A percentile compares a stretch with the other conserved stretches of the same genome.
These are phyloP conservation scores for Chloroceryle inda DNA, from an alignment of 2,797 vertebrate genomes.

Conservation along the genomic window DNA sequence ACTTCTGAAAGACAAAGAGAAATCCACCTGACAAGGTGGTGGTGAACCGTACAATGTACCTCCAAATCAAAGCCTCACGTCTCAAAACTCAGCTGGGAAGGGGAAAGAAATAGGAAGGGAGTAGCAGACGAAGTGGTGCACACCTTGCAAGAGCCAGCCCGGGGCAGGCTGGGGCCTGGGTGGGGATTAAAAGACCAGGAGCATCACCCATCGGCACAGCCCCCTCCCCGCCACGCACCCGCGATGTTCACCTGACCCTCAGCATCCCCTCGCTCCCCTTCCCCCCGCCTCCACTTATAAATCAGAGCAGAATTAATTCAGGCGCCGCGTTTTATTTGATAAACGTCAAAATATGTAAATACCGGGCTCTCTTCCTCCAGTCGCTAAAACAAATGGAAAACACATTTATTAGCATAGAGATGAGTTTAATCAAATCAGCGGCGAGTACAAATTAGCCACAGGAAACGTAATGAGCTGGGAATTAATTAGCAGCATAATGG, in stretches of 20 bases:
- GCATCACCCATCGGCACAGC: not conserved
- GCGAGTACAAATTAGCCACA: slow-evolving; percentile 87
- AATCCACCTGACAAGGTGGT: not conserved
- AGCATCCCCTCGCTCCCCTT: not conserved
- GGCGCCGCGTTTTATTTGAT: slow-evolving; percentile 76
- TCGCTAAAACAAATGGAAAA: slow-evolving; percentile 87
- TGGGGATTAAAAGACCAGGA: not conserved
- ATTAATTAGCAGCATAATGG: slow-evolving; percentile 90
- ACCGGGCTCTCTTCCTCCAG: slow-evolving; percentile 77
- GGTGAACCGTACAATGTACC: rapidly evolving
- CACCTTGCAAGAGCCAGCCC: not conserved
- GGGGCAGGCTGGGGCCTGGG: not conserved
- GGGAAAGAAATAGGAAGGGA: not conserved
- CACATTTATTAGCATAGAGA: slow-evolving; percentile 91
- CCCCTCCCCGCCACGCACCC: not conserved
- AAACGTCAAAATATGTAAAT: slow-evolving; percentile 83
- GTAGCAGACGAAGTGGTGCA: rapidly evolving
- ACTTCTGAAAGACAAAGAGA: slow-evolving; percentile 46
- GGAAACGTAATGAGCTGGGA: slow-evolving; percentile 89
- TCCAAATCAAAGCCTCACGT: not conserved
- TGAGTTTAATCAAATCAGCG: slow-evolving; percentile 91
- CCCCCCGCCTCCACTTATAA: slow-evolving; percentile 28
- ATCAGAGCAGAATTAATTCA: slow-evolving; percentile 77
- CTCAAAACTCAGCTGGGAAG: not conserved
- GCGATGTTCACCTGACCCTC: not conserved